Evolutionary conservation across 2,888 invertebrate genomes (phyloP).

Genomic region (Tridacna crocea): DNA sequence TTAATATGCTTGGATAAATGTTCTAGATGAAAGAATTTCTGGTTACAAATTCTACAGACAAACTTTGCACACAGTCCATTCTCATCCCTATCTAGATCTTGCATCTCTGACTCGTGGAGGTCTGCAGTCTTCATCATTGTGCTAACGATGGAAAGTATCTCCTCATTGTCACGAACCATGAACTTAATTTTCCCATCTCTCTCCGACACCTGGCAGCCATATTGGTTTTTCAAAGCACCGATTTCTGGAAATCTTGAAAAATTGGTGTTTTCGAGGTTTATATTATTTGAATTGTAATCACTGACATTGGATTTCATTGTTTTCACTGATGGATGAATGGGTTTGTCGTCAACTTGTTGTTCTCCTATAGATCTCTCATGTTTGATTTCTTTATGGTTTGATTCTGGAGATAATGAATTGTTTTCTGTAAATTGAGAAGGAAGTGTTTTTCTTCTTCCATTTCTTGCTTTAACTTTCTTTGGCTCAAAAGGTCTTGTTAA

Average conservation of each 20-base stretch:
- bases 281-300: constrained; percentile 44
- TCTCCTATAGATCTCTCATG: background rate
- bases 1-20: constrained; percentile 53
- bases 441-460: background rate
- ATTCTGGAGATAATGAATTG: background rate
- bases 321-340: background rate
- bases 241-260: constrained; percentile 6
- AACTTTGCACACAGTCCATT: constrained; percentile 25
- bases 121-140: constrained; percentile 1
- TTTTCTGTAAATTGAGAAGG: background rate
- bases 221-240: constrained; percentile 5
- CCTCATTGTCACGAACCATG: constrained; percentile 49
- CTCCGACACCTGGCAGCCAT: constrained; percentile 9
- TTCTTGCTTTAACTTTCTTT: background rate
- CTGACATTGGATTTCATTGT: constrained; percentile 2
- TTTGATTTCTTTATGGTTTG: background rate
- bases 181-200: constrained; percentile 25
- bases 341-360: background rate
- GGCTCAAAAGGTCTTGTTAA: background rate
- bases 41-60: constrained; percentile 46
- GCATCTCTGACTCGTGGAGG: background rate
- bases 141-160: constrained; percentile 23
- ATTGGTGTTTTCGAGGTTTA: constrained; percentile 8
- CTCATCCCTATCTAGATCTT: constrained; percentile 3
- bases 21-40: constrained; percentile 51